phyloP scores from a whole-genome alignment of 2,113 vertebrate genomes.

The Pluvianellus socialis region DNA sequence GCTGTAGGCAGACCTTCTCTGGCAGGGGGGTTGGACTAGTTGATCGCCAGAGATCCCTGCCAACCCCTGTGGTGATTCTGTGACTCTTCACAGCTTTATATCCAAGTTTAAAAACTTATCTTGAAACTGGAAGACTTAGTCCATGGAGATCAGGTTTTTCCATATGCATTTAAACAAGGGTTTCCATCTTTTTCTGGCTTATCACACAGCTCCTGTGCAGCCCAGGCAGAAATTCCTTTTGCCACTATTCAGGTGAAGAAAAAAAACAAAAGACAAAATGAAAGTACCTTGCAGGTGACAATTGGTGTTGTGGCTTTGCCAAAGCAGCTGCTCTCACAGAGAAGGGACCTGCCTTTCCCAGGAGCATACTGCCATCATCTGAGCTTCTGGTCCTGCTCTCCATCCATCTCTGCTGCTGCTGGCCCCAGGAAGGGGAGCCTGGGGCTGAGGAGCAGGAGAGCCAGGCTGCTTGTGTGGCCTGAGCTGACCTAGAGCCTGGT shows the following conservation, averaged over 20 bases:
- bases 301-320: not conserved
- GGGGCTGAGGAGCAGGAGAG: not conserved
- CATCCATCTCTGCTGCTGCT: not conserved
- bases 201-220: not conserved
- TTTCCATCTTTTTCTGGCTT: not conserved
- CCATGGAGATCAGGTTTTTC: not conserved
- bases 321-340: not conserved
- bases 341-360: not conserved
- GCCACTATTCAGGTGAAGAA: not conserved
- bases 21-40: too few relatives aligned
- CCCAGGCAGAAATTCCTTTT: not conserved
- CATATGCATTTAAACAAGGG: not conserved
- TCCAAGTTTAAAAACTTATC: not conserved
- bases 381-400: not conserved
- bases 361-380: not conserved
- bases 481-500: not conserved
- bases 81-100: not conserved
- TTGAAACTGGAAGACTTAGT: not conserved
- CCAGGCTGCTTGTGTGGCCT: not conserved
- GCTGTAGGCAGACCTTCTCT: too few relatives aligned
- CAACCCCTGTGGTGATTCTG: too few relatives aligned
- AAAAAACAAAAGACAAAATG: not conserved
- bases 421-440: not conserved
- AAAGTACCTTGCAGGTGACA: not conserved
- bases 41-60: too few relatives aligned